Evolutionary conservation across 2,888 invertebrate genomes (phyloP), one percentile per base, ranked within the genome.

Genomic region (Conomelus anceps): DNA sequence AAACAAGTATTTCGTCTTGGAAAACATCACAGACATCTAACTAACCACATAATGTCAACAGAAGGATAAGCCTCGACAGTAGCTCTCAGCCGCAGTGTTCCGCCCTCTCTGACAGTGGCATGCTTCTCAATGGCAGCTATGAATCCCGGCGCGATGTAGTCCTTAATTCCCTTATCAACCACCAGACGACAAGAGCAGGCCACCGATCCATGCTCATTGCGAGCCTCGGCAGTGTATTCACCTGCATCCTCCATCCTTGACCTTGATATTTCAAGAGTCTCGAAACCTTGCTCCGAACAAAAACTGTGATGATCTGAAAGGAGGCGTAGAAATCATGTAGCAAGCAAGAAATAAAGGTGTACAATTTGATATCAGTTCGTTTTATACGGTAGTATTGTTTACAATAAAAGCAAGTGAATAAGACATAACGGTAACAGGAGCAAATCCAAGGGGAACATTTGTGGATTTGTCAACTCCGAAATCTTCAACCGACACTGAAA

Each of bases 251-350:
- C 97, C 22, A 97, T 93, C 3, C 94, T 94, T 1, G 98, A 96
- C 88, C 96, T 96, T 3, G 96, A 95, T 89, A 99, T 96, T 93
- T 98, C 98, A 91, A 99, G 93, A 0, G 98, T 98, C 92, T 97
- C 96, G 93, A 98, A 98, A 91, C 96, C 95, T 84, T 97, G 96
- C 89, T 97, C 97, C 91, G 95, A 94, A 22, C 95, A 96, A 91
- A 95, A 95, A 4, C 94, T 93, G 91, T 94, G 95, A 0, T 95
- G 95, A 89, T 94, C 95, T 96, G 92, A n/a, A n/a, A n/a, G n/a
- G n/a, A n/a, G n/a, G n/a, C n/a, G n/a, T n/a, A n/a, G n/a, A n/a
- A 63, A 3, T 63, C n/a, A 63, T n/a, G n/a, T n/a, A n/a, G n/a
- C n/a, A n/a, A n/a, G n/a, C n/a, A n/a, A n/a, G n/a, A n/a, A n/a